Conservation (phyloP, 1,140 invertebrate species). For the Meteorus sp. region DNA sequence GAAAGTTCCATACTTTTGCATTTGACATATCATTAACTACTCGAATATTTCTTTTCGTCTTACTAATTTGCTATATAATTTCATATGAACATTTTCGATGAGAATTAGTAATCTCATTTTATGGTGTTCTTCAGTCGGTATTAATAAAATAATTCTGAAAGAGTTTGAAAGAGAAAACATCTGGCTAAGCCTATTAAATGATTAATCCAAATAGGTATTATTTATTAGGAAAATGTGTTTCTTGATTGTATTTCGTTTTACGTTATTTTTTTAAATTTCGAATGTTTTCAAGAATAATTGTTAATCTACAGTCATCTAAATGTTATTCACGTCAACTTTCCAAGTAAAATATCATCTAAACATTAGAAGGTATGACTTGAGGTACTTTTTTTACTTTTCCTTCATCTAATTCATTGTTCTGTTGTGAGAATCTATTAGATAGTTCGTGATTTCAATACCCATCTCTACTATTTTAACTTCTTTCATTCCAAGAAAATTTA, state of each 20-base stretch:
- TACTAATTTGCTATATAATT: no score
- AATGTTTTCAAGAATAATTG: slow-evolving; percentile 12
- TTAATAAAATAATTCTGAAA: slow-evolving; percentile 10
- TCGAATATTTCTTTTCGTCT: neutral
- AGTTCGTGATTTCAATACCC: no score
- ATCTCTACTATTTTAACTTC: slow-evolving; percentile 19
- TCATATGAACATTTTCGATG: slow-evolving; percentile 3
- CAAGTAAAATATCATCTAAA: neutral
- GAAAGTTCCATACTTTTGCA: slow-evolving; percentile 25
- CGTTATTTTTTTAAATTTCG: neutral
- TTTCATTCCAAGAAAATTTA: slow-evolving; percentile 10
- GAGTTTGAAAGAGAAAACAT: neutral
- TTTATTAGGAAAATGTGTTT: neutral
- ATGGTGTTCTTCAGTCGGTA: slow-evolving; percentile 11
- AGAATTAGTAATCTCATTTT: slow-evolving; percentile 4
- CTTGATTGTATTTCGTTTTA: no score
- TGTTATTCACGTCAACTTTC: slow-evolving; percentile 5
- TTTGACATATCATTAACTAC: neutral
- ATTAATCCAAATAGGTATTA: neutral
- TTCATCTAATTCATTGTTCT: slow-evolving; percentile 31
- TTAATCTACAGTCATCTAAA: neutral
- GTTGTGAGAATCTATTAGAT: no score
- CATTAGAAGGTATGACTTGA: slow-evolving; percentile 6
- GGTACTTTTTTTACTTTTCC: slow-evolving; percentile 3
- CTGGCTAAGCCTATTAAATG: neutral